Conservation (phyloP, 2,113 vertebrate species). For the Mellivora capensis region DNA sequence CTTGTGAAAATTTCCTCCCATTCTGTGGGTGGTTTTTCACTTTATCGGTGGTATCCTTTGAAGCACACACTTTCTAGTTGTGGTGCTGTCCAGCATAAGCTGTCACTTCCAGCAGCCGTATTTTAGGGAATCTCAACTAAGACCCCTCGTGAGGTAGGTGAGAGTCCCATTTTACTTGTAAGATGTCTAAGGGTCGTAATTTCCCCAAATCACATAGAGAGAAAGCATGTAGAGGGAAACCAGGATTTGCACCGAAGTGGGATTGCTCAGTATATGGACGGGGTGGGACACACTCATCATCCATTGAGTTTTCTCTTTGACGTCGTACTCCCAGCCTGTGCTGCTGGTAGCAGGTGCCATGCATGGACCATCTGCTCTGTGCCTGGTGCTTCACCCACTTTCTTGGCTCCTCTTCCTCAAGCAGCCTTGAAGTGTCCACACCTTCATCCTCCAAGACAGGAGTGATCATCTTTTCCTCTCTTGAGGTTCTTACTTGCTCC, state of each 20-base stretch:
- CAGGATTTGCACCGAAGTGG: background rate
- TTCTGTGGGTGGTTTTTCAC: background rate
- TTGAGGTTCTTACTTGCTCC: background rate
- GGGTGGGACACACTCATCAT: background rate
- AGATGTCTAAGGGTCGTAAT: background rate
- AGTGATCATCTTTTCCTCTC: background rate
- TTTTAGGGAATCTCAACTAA: background rate
- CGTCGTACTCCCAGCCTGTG: background rate
- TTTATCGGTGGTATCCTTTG: background rate
- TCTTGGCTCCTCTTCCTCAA: background rate
- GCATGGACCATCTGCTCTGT: background rate
- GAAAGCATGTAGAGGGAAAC: background rate
- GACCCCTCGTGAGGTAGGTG: background rate
- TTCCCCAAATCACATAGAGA: background rate
- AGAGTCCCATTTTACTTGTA: background rate
- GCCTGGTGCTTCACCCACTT: background rate
- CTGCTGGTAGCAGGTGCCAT: background rate
- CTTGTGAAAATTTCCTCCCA: background rate
- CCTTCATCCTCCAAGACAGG: background rate
- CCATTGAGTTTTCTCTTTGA: background rate
- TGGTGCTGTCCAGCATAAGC: background rate
- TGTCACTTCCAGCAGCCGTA: background rate
- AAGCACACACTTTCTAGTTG: background rate
- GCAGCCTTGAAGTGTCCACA: no score
- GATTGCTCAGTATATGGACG: background rate